phyloP scores from a whole-genome alignment of 2,113 vertebrate species.

The Rhizomys pruinosus region DNA sequence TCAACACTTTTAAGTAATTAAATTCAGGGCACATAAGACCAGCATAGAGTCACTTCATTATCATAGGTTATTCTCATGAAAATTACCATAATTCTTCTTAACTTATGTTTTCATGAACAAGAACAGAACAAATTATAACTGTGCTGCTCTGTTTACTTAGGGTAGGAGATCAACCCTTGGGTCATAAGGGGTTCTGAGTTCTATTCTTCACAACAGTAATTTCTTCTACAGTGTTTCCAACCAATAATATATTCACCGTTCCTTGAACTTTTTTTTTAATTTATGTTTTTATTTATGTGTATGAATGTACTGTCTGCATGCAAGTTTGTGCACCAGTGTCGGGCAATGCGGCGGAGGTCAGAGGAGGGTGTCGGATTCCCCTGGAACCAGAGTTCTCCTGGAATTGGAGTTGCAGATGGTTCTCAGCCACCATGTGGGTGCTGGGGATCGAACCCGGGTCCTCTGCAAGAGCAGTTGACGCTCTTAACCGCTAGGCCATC shows the following conservation, averaged over 20 bases:
- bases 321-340: no score
- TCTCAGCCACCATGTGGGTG: no score
- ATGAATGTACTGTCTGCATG: no score
- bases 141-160: neutral
- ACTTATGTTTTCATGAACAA: conserved; percentile 10
- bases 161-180: neutral
- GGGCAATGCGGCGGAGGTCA: no score
- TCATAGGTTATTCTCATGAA: conserved; percentile 17
- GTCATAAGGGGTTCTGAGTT: neutral
- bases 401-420: no score
- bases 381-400: no score
- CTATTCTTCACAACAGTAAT: neutral
- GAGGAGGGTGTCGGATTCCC: no score
- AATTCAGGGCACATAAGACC: conserved; percentile 16
- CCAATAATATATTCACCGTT: neutral
- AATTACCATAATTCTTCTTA: conserved; percentile 38
- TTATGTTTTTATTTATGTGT: no score
- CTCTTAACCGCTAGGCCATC: no score
- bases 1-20: conserved; percentile 26
- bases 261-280: no score
- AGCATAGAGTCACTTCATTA: neutral
- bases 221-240: neutral
- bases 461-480: no score
- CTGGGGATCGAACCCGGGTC: no score
- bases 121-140: neutral